Conservation (phyloP, 2,113 vertebrate genomes). For the Dolichotis patagonum region DNA sequence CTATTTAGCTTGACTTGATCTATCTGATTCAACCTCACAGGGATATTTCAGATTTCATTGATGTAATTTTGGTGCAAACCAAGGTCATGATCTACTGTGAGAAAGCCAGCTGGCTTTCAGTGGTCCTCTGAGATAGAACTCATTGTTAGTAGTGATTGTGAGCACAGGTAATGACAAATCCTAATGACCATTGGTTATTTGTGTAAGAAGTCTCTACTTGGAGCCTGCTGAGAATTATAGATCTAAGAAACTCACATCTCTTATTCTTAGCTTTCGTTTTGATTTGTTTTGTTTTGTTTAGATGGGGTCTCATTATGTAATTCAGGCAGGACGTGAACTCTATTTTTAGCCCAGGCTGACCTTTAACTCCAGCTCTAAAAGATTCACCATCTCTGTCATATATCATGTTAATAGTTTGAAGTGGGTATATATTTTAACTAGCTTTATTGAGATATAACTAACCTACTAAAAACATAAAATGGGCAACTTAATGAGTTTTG, state of each 20-base stretch:
- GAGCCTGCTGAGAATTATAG: neutral
- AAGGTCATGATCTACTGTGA: neutral
- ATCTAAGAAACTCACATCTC: neutral
- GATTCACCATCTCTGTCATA: neutral
- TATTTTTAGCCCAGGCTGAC: neutral
- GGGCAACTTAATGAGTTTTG: neutral
- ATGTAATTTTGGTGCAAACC: neutral
- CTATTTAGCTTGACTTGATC: neutral
- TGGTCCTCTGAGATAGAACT: neutral
- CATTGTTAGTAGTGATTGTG: neutral
- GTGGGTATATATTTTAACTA: neutral
- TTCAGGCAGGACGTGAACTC: neutral
- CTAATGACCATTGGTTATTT: neutral
- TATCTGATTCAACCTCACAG: neutral
- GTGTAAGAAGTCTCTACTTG: neutral
- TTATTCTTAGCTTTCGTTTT: neutral
- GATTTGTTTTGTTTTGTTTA: neutral
- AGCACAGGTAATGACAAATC: neutral
- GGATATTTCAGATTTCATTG: neutral
- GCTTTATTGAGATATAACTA: neutral
- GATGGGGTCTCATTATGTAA: neutral
- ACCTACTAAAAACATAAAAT: neutral
- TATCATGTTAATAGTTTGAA: neutral
- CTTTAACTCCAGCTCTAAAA: neutral
- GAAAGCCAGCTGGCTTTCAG: neutral